Evolutionary conservation across 2,113 vertebrate genomes (phyloP).

Genomic region (Dipodomys spectabilis): DNA sequence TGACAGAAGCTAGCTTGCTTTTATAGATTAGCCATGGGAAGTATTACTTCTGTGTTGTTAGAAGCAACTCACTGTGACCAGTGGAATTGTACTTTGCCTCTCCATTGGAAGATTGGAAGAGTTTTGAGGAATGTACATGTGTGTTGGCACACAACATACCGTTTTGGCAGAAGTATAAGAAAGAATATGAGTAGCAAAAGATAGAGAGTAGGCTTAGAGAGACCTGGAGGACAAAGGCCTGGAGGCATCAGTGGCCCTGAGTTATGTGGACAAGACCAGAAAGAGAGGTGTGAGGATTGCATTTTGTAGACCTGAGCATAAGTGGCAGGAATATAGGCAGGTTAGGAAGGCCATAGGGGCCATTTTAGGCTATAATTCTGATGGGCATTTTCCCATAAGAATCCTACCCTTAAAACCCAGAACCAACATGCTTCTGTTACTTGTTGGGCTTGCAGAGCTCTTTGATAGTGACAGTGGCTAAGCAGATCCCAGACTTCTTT

Average conservation of each 20-base stretch:
- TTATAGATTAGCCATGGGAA: not conserved
- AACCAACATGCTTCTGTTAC: not conserved
- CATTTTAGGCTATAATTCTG: not conserved
- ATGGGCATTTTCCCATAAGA: not conserved
- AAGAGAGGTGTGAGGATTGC: fast-evolving
- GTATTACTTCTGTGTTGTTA: not conserved
- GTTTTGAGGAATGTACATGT: not conserved
- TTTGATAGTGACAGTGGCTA: not conserved
- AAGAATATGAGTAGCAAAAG: not conserved
- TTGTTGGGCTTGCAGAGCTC: not conserved
- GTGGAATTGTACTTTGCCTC: not conserved
- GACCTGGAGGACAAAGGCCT: not conserved
- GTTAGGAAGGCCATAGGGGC: not conserved
- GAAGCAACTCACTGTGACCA: not conserved
- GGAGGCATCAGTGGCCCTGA: too few relatives aligned
- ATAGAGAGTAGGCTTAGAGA: not conserved
- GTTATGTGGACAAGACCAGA: not conserved
- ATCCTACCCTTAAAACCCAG: not conserved
- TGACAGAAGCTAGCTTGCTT: not conserved
- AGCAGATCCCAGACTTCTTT: too few relatives aligned
- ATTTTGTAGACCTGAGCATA: too few relatives aligned
- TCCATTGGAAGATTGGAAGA: not conserved
- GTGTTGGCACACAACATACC: too few relatives aligned
- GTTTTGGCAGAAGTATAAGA: not conserved
- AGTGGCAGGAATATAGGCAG: not conserved